Base-by-base conservation (phyloP, 92 coral and sea anemone genomes). In the Paramuricea clavata region DNA sequence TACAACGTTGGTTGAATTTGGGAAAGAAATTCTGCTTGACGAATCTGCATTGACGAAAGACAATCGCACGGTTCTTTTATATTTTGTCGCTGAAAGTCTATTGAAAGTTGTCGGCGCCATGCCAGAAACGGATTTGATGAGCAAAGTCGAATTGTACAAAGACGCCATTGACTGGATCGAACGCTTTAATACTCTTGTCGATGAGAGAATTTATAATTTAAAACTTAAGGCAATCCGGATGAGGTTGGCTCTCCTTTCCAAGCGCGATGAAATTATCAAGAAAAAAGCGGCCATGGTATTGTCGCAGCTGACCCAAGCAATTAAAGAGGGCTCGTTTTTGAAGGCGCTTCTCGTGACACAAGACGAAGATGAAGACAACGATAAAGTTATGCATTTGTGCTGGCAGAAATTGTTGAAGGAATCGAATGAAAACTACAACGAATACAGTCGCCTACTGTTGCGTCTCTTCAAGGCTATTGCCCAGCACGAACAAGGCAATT, bases 401-500 rank as follows among this genome's bases (percentile, higher is more conserved):
- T 54, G 68, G 6, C 15, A 74, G 12, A 49, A 84, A 36, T 69
- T 84, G 68, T 84, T 80, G 32, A 84, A 34, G 39, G 82, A 49
- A 67, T 17, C 60, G 10, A 67, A 30, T 25, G 83, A 72, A 33
- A 83, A 47, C 12, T 83, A 72, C 64, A 69, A 61, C 52, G 47
- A 54, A 25, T 72, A 74, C 71, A 61, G 88, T 36, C 54, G 71
- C 11, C 81, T 84, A 26, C 68, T 84, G 19, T 52, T 84, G 49
- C 71, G 72, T n/a, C 73, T 84, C 50, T 78, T 68, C 22, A 73
- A 84, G 52, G 81, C 82, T n/a, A 60, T 22, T 49, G 54, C 52
- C 16, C 28, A 16, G 49, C 13, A 52, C 25, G 76, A 12, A 50
- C 23, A 74, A 43, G 83, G 44, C 8, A 36, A 61, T 21, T 17